Base-by-base conservation (phyloP, 1,140 invertebrate species). In the Drosophila murphyi region DNA sequence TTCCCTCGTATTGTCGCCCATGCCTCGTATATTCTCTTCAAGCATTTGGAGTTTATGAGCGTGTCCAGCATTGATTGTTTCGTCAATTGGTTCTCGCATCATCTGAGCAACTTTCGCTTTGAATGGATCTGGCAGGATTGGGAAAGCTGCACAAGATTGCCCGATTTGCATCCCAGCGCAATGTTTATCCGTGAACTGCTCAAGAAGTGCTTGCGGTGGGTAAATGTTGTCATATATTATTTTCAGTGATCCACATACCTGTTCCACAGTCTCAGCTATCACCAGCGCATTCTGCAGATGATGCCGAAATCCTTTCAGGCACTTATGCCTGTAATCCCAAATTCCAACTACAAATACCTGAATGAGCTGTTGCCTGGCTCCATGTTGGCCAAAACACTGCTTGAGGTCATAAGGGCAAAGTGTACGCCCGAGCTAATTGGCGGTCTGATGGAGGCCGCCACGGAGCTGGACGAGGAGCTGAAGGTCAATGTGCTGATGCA, bases 81-180 rank as follows among this genome's bases (percentile, higher is more conserved):
- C 93, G 96, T 97, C 2, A 96, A 96, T 92, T 99, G 99, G 98
- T 99, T 99, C 93, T 95, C 97, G 0, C 99, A 99, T 91, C 98
- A 99, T 93, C 94, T 99, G 91, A 99, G 98, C 91, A 99, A 99
- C 93, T 99, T 99, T 91, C 99, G 98, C 98, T 97, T 97, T 78
- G 97, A 98, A 86, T 98, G 97, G 97, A 96, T 96, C 82, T 95
- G 95, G 57, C 96, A 95, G 2, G 50, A 69, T 8, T 87, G 83
- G 83, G 52, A 68, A 3, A 35, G 7, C 2, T 69, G 48, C 50
- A 39, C 37, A 28, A 10, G 2, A 5, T 94, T 96, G 81, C 93
- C 94, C 3, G 96, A 39, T 4, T n/a, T 98, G 78, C 96, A 98
- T 92, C 98, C 98, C 0, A 96, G 97, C 90, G 96, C 97, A 2